A percentile compares a stretch with the other conserved stretches of the same genome.
Conservation (phyloP, 92 coral and sea anemone species). For the Epizoanthus ramosus region DNA sequence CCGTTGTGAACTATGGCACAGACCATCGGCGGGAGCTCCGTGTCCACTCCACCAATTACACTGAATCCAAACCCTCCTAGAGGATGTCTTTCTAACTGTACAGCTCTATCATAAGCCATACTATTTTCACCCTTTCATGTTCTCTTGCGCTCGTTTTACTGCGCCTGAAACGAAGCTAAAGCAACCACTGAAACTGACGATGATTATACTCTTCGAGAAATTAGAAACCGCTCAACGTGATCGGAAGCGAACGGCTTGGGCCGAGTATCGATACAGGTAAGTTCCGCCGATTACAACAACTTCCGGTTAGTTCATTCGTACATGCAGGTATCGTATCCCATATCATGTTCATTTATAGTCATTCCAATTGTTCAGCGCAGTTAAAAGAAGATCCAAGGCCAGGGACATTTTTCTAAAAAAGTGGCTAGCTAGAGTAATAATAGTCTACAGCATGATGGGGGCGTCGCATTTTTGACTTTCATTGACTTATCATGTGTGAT, state of each 20-base stretch:
- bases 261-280: background rate
- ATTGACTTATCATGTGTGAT: too few species aligned
- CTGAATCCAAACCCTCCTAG: slow-evolving; percentile 98
- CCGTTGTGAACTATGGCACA: slow-evolving; percentile 98
- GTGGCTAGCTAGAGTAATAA: too few species aligned
- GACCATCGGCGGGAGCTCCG: slow-evolving; percentile 98
- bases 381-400: too few species aligned
- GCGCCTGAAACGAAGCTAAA: too few species aligned
- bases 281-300: background rate
- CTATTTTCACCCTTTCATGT: slow-evolving; percentile 34
- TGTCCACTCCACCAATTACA: slow-evolving; percentile 97
- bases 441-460: too few species aligned
- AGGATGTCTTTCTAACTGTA: slow-evolving; percentile 91
- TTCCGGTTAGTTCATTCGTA: slow-evolving; percentile 27
- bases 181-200: too few species aligned
- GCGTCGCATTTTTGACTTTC: too few species aligned
- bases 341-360: too few species aligned
- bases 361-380: too few species aligned
- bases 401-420: too few species aligned
- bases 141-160: background rate
- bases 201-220: too few species aligned
- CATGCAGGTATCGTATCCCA: too few species aligned
- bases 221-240: background rate
- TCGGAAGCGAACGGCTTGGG: slow-evolving; percentile 38
- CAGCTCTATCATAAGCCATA: slow-evolving; percentile 80